A percentile compares a stretch with the other conserved stretches of the same genome.
phyloP scores from a whole-genome alignment of 2,113 vertebrate species.

The Lipophrys pholis region DNA sequence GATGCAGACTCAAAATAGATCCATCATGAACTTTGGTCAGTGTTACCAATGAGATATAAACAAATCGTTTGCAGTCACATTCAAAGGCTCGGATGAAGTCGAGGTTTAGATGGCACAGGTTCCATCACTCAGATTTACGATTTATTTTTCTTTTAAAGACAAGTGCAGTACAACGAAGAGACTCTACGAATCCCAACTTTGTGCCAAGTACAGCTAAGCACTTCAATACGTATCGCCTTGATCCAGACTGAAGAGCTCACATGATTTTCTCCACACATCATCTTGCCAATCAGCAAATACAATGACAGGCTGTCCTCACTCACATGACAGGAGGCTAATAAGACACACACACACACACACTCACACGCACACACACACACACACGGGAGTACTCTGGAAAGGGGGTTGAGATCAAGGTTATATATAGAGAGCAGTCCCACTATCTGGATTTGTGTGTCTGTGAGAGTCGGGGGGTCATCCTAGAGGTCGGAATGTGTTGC shows the following conservation, averaged over 20 bases:
- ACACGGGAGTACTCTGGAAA: constrained; percentile 52
- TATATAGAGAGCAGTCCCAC: constrained; percentile 76
- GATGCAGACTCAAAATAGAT: constrained; percentile 45
- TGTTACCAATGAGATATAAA: constrained; percentile 20
- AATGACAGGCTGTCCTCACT: constrained; percentile 76
- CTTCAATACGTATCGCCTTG: constrained; percentile 54
- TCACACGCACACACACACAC: constrained; percentile 20
- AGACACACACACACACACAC: constrained; percentile 47
- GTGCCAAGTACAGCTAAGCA: constrained; percentile 60
- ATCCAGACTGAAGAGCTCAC: constrained; percentile 67
- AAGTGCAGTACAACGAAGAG: constrained; percentile 16
- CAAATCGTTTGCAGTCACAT: not conserved
- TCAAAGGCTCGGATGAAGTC: not conserved
- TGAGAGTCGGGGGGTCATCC: constrained; percentile 26
- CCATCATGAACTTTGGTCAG: constrained; percentile 8
- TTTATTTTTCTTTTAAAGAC: constrained; percentile 6
- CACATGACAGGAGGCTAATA: constrained; percentile 69
- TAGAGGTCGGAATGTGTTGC: constrained; percentile 34
- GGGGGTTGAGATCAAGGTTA: constrained; percentile 74
- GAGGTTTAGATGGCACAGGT: too few species aligned
- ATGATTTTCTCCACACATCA: constrained; percentile 72
- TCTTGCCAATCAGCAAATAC: constrained; percentile 72
- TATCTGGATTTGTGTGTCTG: constrained; percentile 45
- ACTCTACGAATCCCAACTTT: constrained; percentile 9
- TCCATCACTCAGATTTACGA: too few species aligned